Evolutionary conservation across 2,888 invertebrate genomes (phyloP).

Genomic region (Andricus quercusramuli): DNA sequence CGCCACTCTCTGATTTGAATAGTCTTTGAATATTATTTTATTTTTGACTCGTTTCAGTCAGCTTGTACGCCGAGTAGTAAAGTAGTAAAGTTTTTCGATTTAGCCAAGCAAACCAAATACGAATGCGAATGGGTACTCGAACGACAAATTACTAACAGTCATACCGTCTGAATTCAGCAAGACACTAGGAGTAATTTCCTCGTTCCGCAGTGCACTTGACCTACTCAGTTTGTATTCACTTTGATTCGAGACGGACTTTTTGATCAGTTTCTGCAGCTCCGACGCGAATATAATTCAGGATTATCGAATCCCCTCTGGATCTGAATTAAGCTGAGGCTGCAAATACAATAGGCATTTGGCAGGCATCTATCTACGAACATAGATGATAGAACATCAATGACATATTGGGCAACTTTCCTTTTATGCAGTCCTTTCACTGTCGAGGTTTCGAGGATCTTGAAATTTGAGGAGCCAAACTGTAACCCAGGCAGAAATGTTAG

Average conservation of each 20-base stretch:
- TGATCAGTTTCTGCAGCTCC: constrained; percentile 11
- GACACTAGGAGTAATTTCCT: constrained; percentile 30
- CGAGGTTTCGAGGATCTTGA: constrained; percentile 1
- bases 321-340: constrained; percentile 32
- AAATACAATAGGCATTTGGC: constrained; percentile 25
- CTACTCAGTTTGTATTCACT: background rate
- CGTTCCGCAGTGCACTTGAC: constrained; percentile 20
- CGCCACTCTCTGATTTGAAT: background rate
- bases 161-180: constrained; percentile 6
- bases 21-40: background rate
- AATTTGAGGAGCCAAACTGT: background rate
- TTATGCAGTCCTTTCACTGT: background rate
- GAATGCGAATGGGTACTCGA: constrained; percentile 21
- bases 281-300: constrained; percentile 14
- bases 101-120: constrained; percentile 23
- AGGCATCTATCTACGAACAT: constrained; percentile 6
- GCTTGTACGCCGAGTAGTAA: constrained; percentile 10
- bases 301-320: constrained; percentile 10
- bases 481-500: background rate
- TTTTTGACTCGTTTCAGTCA: background rate
- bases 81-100: constrained; percentile 31
- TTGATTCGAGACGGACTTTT: constrained; percentile 6
- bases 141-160: constrained; percentile 33
- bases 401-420: background rate
- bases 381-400: constrained; percentile 3